These are phyloP conservation scores for Tortricodes alternella DNA, from an alignment of 2,888 invertebrate species.

Conservation along the genomic window DNA sequence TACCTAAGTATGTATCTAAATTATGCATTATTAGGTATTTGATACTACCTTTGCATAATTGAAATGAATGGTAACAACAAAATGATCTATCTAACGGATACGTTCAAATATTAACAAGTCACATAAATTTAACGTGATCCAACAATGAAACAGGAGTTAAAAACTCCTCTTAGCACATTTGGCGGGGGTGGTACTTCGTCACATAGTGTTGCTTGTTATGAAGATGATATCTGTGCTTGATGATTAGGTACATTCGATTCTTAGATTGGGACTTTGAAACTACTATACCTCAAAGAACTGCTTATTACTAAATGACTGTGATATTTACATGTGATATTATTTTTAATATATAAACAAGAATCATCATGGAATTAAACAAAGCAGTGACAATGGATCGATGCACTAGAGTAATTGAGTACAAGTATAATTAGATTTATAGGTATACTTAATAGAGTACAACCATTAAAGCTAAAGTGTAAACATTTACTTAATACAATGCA, in stretches of 20 bases:
- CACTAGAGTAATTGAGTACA: no score
- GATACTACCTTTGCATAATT: constrained; percentile 5
- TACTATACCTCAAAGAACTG: constrained; percentile 49
- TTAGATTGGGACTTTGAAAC: constrained; percentile 66
- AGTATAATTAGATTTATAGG: no score
- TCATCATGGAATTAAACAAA: neutral
- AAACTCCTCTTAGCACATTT: neutral
- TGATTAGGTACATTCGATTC: constrained; percentile 49
- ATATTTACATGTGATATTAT: constrained; percentile 22
- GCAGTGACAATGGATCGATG: neutral
- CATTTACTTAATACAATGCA: constrained; percentile 57
- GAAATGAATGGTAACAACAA: constrained; percentile 14
- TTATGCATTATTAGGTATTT: constrained; percentile 4
- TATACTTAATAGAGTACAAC: constrained; percentile 34
- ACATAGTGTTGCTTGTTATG: neutral
- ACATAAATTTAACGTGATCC: neutral
- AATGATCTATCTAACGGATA: neutral
- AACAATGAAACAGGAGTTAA: no score
- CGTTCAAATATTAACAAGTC: neutral
- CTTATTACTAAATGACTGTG: constrained; percentile 40
- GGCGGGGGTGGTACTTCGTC: neutral
- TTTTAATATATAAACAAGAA: neutral
- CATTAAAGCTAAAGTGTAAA: constrained; percentile 40
- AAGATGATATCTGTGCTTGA: no score
- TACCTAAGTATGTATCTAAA: neutral